Percentiles rank a stretch among this genome's conserved stretches.
These are phyloP conservation scores for Pristionchus fissidentatus DNA, from an alignment of 2,888 invertebrate species.

Conservation along the genomic window DNA sequence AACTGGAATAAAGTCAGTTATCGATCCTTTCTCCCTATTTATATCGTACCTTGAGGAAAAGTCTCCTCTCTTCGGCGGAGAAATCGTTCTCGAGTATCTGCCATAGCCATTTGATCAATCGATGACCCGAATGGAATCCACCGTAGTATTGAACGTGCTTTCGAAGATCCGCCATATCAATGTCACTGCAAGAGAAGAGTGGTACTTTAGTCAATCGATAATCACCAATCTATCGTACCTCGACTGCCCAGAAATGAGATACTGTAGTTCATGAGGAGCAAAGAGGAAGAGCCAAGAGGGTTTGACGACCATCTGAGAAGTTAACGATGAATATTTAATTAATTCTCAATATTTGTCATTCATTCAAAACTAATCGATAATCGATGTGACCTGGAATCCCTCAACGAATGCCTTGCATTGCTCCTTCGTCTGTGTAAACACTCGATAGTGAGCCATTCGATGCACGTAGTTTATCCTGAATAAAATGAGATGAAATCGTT, in stretches of 20 bases:
- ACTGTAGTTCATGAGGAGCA: constrained; percentile 92
- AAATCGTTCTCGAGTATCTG: constrained; percentile 96
- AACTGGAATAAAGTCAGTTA: constrained; percentile 82
- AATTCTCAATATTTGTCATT: no score
- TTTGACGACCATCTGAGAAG: constrained; percentile 80
- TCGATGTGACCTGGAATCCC: constrained; percentile 86
- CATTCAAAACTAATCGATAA: no score
- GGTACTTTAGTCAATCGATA: background rate
- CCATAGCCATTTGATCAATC: constrained; percentile 97
- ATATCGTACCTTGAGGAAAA: constrained; percentile 87
- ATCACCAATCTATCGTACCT: constrained; percentile 46
- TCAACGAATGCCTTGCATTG: constrained; percentile 96
- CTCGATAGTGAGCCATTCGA: constrained; percentile 96
- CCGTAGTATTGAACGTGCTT: constrained; percentile 97
- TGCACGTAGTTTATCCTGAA: constrained; percentile 96
- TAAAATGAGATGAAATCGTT: background rate
- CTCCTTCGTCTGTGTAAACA: constrained; percentile 97
- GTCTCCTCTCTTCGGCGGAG: constrained; percentile 88
- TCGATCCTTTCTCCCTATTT: background rate
- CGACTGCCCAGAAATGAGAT: constrained; percentile 91
- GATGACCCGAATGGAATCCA: constrained; percentile 94
- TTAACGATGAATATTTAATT: background rate
- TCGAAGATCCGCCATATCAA: constrained; percentile 90
- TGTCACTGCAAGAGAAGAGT: constrained; percentile 82
- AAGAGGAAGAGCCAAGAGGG: constrained; percentile 95